Conservation (phyloP, 1,140 invertebrate species). For the Melipona quadrifasciata region DNA sequence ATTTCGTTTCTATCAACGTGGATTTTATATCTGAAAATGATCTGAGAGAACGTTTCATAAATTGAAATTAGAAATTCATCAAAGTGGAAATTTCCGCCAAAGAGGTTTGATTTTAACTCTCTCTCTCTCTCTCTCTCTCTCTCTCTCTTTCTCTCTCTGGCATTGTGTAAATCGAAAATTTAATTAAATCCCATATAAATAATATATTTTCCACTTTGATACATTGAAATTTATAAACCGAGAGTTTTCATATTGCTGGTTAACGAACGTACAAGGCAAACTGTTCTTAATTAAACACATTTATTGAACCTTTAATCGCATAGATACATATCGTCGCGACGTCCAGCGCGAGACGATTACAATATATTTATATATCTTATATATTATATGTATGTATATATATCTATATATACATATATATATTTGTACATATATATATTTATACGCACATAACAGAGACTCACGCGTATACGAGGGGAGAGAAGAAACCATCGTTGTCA, state of each 20-base stretch:
- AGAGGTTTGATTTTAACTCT: neutral
- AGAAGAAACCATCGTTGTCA: conserved; percentile 15
- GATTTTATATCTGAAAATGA: neutral
- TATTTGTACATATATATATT: conserved; percentile 40
- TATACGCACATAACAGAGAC: conserved; percentile 39
- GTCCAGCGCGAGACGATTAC: conserved; percentile 67
- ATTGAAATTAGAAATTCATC: neutral
- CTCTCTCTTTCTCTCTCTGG: too few relatives aligned
- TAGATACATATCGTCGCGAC: conserved; percentile 61
- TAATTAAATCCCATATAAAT: neutral
- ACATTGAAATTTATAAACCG: neutral
- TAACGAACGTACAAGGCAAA: neutral
- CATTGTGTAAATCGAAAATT: neutral
- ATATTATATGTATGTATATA: conserved; percentile 40
- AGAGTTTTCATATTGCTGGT: neutral
- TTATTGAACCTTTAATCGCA: conserved; percentile 63
- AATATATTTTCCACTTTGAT: neutral
- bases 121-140: too few relatives aligned
- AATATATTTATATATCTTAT: conserved; percentile 52
- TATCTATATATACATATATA: conserved; percentile 33
- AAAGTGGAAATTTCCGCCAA: neutral
- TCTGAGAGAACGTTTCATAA: neutral
- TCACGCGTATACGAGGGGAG: conserved; percentile 25
- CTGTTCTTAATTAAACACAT: conserved; percentile 67
- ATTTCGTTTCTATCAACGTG: neutral